These are phyloP conservation scores for Coracias cyanogaster DNA, from an alignment of 2,797 vertebrate genomes.

Conservation along the genomic window DNA sequence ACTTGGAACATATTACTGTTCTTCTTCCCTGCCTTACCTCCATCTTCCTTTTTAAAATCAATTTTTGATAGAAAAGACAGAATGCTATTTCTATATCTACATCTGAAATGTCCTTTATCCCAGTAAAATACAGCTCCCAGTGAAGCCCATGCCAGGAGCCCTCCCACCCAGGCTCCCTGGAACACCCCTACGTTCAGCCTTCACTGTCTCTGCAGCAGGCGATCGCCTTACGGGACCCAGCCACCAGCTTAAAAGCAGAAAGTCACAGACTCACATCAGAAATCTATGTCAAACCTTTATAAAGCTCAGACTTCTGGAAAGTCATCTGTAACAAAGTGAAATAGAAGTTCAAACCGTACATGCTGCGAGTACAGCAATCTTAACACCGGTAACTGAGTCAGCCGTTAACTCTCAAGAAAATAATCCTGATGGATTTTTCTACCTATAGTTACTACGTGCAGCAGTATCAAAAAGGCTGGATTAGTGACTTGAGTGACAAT, in stretches of 20 bases:
- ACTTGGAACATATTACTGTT: background rate
- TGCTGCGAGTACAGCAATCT: background rate
- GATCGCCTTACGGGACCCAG: too few species aligned
- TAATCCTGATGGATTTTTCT: background rate
- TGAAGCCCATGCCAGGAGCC: rapidly evolving
- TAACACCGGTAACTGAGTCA: background rate
- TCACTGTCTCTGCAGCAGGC: background rate
- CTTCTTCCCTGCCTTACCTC: background rate
- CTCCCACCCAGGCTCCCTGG: rapidly evolving
- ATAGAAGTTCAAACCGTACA: background rate
- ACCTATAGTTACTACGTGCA: background rate
- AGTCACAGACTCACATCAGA: background rate
- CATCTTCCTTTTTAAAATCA: background rate
- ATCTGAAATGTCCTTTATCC: background rate
- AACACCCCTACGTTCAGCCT: rapidly evolving
- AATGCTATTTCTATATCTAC: rapidly evolving
- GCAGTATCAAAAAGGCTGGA: background rate
- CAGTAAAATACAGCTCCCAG: background rate
- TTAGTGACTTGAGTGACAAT: background rate
- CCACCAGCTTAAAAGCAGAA: background rate
- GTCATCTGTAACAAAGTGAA: background rate
- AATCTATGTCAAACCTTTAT: background rate
- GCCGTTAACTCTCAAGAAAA: background rate
- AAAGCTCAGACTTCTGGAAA: background rate
- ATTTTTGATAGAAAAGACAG: background rate